Evolutionary conservation across 2,797 vertebrate species (phyloP), one percentile per base, ranked within the genome.

Genomic region (Intellagama lesueurii): DNA sequence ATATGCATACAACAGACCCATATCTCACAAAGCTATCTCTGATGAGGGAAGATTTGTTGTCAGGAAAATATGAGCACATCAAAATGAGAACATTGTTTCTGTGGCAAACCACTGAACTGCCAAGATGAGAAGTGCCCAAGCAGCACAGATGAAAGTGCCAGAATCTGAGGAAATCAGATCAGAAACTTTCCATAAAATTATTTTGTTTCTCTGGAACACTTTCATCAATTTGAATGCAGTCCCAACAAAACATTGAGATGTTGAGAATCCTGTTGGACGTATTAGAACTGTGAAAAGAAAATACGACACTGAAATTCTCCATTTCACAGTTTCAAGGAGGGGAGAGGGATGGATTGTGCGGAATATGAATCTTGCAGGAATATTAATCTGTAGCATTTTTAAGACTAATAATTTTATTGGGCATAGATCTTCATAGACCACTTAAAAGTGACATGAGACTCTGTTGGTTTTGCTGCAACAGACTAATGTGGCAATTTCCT

Each of bases 61-160:
- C 24, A 75, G 70, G 24, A 75, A 16, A 35, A 47, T 44, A 52
- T 47, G 56, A 2, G 17, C 56, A 88, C 22, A 76, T 28, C 30
- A 49, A 24, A 30, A 47, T 76, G 12, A 12, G 47, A 64, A 26
- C n/a, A 9, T 60, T 5, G 44, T 75, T 60, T 75, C 22, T 32
- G 72, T 24, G 35, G 28, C 28, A 87, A 83, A 30, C 32, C 49
- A 60, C 14, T 73, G 40, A 70, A 60, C 22, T 60, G 22, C 52
- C 44, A 32, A 40, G n/a, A 84, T 87, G 64, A 83, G 60, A 40
- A 6, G 28, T 82, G 80, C 68, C 87, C 75, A 66, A 66, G n/a
- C 22, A 44, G 32, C 28, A n/a, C 5, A 14, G 83, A 69, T 66
- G 40, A 80, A 80, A 1, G 30, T 19, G 35, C 69, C 69, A 72